A percentile compares a stretch with the other conserved stretches of the same genome.
These are phyloP conservation scores for Limonius californicus DNA, from an alignment of 1,140 invertebrate genomes.

Conservation along the genomic window DNA sequence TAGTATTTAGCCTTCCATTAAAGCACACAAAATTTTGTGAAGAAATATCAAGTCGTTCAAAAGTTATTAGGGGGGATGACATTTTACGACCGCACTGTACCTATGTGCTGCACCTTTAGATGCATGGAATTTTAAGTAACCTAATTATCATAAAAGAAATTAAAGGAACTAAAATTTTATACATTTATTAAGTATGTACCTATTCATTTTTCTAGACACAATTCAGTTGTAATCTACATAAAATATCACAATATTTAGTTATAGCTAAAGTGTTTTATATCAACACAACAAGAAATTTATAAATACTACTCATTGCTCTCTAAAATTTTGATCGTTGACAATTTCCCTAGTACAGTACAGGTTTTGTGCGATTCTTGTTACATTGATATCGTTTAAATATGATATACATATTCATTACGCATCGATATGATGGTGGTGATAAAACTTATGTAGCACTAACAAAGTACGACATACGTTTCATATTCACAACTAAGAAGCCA, in stretches of 20 bases:
- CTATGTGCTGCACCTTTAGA: no score
- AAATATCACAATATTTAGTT: slow-evolving; percentile 41
- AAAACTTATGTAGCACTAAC: no score
- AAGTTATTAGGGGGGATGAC: no score
- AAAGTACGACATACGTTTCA: no score
- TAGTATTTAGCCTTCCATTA: no score
- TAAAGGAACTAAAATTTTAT: slow-evolving; percentile 1
- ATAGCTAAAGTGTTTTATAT: slow-evolving; percentile 24
- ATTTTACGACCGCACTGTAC: no score
- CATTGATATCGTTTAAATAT: slow-evolving; percentile 15
- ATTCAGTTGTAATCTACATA: slow-evolving; percentile 37
- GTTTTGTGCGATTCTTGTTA: slow-evolving; percentile 21
- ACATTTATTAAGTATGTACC: slow-evolving; percentile 6
- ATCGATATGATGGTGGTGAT: no score
- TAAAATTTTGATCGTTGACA: background rate
- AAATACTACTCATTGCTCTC: background rate
- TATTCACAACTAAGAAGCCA: background rate
- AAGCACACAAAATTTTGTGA: no score
- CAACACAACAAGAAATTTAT: slow-evolving; percentile 7
- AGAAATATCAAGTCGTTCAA: no score
- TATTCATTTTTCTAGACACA: slow-evolving; percentile 24
- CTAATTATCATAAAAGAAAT: no score
- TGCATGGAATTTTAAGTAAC: no score
- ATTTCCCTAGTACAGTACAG: background rate
- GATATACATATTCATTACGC: no score